Evolutionary conservation across 1,140 invertebrate genomes (phyloP).

Genomic region (Platyura marginata): DNA sequence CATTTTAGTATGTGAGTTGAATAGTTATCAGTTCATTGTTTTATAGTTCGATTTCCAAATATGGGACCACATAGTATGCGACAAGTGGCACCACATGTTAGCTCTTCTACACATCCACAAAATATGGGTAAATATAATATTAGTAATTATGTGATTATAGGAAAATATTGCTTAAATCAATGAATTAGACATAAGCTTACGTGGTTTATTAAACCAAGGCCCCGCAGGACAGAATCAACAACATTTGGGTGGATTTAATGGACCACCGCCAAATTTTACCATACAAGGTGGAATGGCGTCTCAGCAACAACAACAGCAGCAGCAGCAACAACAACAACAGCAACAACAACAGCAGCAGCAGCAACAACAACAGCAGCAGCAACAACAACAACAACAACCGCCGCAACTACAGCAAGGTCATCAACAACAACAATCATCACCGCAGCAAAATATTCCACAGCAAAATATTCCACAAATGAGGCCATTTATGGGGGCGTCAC

Average conservation of each 20-base stretch:
- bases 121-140: slow-evolving; percentile 24
- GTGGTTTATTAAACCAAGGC: slow-evolving; percentile 21
- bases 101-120: slow-evolving; percentile 24
- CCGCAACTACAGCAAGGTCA: slow-evolving; percentile 8
- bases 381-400: slow-evolving; percentile 5
- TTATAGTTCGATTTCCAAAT: slow-evolving; percentile 16
- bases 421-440: slow-evolving; percentile 8
- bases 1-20: background rate
- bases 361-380: slow-evolving; percentile 9
- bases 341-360: slow-evolving; percentile 10
- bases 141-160: too few species aligned
- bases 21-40: background rate
- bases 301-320: slow-evolving; percentile 24
- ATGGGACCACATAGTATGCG: slow-evolving; percentile 21
- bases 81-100: slow-evolving; percentile 22
- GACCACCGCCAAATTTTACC: background rate
- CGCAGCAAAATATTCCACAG: slow-evolving; percentile 5
- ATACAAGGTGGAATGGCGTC: background rate
- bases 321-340: slow-evolving; percentile 16
- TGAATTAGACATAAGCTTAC: slow-evolving; percentile 19
- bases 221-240: slow-evolving; percentile 17
- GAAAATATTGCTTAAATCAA: too few species aligned
- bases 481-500: slow-evolving; percentile 16
- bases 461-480: slow-evolving; percentile 6
- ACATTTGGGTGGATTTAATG: slow-evolving; percentile 3